Percentiles rank a stretch among this genome's conserved stretches.
Evolutionary conservation across 1,140 invertebrate species (phyloP).

Genomic region (Caenorhabditis brenneri): DNA sequence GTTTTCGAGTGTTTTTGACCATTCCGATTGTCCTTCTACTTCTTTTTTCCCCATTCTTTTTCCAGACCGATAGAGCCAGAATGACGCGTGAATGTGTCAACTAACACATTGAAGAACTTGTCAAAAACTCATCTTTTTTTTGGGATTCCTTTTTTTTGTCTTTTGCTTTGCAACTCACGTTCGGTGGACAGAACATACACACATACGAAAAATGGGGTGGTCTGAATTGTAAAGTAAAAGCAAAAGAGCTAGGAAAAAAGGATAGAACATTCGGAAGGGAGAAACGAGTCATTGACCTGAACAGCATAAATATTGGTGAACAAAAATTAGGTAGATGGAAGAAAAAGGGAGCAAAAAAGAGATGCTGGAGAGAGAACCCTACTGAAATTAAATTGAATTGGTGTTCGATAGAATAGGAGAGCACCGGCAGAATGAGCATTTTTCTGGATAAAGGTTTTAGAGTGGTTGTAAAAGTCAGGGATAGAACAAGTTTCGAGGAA

Average conservation of each 20-base stretch:
- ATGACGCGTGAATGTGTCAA: conserved; percentile 23
- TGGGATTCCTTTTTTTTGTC: background rate
- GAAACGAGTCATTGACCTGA: background rate
- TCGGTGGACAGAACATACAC: background rate
- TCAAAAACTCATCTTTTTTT: background rate
- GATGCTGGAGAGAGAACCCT: background rate
- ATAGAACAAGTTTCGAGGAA: background rate
- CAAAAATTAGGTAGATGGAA: background rate
- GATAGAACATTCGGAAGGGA: no score
- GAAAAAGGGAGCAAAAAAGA: no score
- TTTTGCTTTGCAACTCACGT: background rate
- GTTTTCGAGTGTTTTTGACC: background rate
- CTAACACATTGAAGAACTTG: conserved; percentile 23
- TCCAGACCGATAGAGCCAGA: no score
- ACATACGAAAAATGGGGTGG: background rate
- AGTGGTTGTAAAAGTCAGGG: background rate
- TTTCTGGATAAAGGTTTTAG: background rate
- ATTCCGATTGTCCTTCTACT: background rate
- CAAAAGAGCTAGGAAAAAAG: background rate
- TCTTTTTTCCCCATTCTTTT: background rate
- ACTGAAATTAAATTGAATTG: conserved; percentile 24
- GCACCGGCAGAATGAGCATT: background rate
- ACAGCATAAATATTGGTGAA: background rate
- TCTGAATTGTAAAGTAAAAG: background rate
- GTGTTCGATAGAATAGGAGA: background rate